These are phyloP conservation scores for Bothrops jararaca DNA, from an alignment of 2,113 vertebrate genomes.

Conservation along the genomic window DNA sequence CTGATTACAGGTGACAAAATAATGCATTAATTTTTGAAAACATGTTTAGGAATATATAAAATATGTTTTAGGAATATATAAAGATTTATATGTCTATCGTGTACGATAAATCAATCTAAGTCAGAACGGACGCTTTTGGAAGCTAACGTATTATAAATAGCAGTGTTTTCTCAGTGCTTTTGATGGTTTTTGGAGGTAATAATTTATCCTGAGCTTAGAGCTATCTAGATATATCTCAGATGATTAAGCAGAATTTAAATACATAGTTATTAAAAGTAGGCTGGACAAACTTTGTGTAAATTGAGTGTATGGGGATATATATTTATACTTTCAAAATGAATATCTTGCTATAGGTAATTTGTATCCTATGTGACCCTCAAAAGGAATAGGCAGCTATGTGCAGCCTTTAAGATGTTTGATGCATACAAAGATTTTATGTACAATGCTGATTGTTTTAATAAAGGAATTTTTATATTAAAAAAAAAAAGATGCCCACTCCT, in stretches of 20 bases:
- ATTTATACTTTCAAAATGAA: not conserved
- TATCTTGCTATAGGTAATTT: not conserved
- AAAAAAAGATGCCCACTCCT: not conserved
- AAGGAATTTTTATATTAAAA: too few species aligned
- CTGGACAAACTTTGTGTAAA: not conserved
- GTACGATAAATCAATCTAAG: not conserved
- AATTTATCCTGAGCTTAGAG: not conserved
- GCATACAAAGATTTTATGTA: too few species aligned
- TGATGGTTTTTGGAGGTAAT: not conserved
- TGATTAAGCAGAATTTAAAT: not conserved
- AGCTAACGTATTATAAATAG: not conserved
- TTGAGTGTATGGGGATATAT: not conserved
- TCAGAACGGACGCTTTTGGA: not conserved
- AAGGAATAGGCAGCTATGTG: not conserved
- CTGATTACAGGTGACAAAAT: not conserved
- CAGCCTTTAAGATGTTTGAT: not conserved
- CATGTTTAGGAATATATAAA: not conserved
- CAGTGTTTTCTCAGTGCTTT: not conserved
- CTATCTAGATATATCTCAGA: not conserved
- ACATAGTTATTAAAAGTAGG: not conserved
- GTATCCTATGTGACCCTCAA: not conserved
- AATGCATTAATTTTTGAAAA: not conserved
- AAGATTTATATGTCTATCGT: not conserved
- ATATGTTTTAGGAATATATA: not conserved
- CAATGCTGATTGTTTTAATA: too few species aligned